Evolutionary conservation across 2,888 invertebrate genomes (phyloP), one percentile per base, ranked within the genome.

Genomic region (Xanthorhoe spadicearia): DNA sequence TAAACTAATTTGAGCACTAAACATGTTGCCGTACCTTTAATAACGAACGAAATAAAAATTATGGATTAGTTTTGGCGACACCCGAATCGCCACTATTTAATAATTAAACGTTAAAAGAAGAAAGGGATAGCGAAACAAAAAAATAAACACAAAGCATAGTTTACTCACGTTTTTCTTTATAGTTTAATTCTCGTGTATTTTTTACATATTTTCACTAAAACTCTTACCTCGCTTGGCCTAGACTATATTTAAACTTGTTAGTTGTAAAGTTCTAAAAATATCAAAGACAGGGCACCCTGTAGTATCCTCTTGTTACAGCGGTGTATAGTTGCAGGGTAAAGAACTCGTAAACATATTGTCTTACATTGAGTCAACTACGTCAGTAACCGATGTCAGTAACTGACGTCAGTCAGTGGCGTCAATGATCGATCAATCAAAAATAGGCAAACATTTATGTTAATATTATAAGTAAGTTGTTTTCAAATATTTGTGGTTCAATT

Each of bases 281-380:
- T 23, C 46, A 52, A 57, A 56, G 49, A 50, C 58, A 62, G 50
- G 50, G 55, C 46, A 57, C 48, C 23, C 48, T 48, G 28, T 49
- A 52, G 52, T 66, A 61, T 56, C 56, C 57, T 49, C 60, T 18
- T 13, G 50, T 61, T 61, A 61, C 65, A 48, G 18, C 13, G 23
- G 23, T 38, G 51, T 56, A 51, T 18, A 32, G 35, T 46, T 61
- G 19, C 52, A 43, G 54, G 51, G 32, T 43, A 61, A 61, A 46
- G 52, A 57, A 53, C 61, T 57, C 51, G 54, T 49, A 19, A 58
- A 50, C 3, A 32, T n/a, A 32, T n/a, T 15, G 46, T 15, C 7
- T 35, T 50, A 50, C 50, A 58, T 35, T 50, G 49, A 35, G 19
- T n/a, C 19, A 7, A 32, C 28, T 23, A 23, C 23, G 23, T 23